These are phyloP conservation scores for Hucho hucho DNA, from an alignment of 2,113 vertebrate genomes.

Conservation along the genomic window DNA sequence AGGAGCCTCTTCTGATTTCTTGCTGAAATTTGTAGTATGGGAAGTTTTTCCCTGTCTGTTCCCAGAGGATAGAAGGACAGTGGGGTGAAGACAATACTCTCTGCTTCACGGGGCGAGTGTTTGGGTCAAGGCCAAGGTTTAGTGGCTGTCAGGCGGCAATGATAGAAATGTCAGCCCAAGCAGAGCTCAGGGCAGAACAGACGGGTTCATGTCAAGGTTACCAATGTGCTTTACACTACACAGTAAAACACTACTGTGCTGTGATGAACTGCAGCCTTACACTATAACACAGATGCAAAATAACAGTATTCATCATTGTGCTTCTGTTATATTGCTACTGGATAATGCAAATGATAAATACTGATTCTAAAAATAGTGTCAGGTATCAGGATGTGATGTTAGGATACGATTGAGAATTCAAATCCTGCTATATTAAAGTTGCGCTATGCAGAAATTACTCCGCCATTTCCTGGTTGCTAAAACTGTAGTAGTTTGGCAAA, in stretches of 20 bases:
- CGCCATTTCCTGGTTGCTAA: too few species aligned
- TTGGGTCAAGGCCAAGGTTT: slow-evolving; percentile 5
- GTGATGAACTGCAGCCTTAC: neutral
- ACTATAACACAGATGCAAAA: neutral
- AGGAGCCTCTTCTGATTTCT: neutral
- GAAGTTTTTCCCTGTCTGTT: neutral
- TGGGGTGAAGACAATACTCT: slow-evolving; percentile 2
- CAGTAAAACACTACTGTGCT: neutral
- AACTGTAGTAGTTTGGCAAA: too few species aligned
- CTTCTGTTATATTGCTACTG: neutral
- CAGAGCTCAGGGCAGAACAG: slow-evolving; percentile 31
- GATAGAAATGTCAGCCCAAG: slow-evolving; percentile 51
- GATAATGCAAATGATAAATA: neutral
- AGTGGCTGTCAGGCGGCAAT: slow-evolving; percentile 34
- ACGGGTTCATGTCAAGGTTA: slow-evolving; percentile 59
- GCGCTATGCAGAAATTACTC: too few species aligned
- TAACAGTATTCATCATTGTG: neutral
- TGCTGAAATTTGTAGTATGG: neutral
- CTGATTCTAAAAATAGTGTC: neutral
- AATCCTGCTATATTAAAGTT: neutral
- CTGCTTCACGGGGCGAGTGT: neutral
- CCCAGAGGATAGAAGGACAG: neutral
- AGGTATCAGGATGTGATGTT: slow-evolving; percentile 1
- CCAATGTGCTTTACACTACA: slow-evolving; percentile 16
- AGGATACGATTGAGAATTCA: neutral